Conservation (phyloP, 2,797 vertebrate species). For the Bryconaethiops microstoma region DNA sequence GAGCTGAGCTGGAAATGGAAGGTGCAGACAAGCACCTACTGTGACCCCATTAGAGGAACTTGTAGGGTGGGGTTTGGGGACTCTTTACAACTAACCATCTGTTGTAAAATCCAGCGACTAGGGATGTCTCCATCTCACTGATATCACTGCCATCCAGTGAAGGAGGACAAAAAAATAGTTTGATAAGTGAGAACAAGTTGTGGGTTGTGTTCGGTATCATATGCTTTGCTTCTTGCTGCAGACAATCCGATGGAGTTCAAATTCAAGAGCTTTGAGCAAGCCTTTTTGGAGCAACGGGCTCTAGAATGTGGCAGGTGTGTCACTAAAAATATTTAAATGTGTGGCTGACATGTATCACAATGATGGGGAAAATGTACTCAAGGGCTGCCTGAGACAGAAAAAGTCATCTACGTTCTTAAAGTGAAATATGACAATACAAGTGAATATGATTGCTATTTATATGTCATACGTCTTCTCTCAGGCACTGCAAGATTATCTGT, state of each 20-base stretch:
- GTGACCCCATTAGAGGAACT: conserved; percentile 54
- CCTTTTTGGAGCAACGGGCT: conserved; percentile 10
- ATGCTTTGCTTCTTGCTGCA: conserved; percentile 3
- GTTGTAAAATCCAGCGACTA: conserved; percentile 51
- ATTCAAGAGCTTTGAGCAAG: conserved; percentile 39
- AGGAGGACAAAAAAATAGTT: neutral
- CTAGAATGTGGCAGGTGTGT: conserved; percentile 37
- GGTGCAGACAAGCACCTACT: conserved; percentile 44
- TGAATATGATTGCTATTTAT: neutral
- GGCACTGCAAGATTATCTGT: neutral
- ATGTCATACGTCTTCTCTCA: neutral
- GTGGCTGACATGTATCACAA: conserved; percentile 34
- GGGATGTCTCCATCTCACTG: conserved; percentile 19
- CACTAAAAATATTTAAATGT: conserved; percentile 31
- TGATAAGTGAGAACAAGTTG: conserved; percentile 17
- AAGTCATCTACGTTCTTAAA: conserved; percentile 1
- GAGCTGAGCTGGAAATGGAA: conserved; percentile 35
- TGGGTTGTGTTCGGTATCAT: neutral
- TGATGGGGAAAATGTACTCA: neutral
- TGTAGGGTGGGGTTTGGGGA: conserved; percentile 51
- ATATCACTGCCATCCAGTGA: conserved; percentile 10
- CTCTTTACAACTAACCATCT: conserved; percentile 55
- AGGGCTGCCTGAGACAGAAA: conserved; percentile 7
- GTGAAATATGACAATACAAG: conserved; percentile 3
- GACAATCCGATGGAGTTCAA: conserved; percentile 29